Conservation (phyloP, 2,797 vertebrate species). For the Hyperoplus lanceolatus region DNA sequence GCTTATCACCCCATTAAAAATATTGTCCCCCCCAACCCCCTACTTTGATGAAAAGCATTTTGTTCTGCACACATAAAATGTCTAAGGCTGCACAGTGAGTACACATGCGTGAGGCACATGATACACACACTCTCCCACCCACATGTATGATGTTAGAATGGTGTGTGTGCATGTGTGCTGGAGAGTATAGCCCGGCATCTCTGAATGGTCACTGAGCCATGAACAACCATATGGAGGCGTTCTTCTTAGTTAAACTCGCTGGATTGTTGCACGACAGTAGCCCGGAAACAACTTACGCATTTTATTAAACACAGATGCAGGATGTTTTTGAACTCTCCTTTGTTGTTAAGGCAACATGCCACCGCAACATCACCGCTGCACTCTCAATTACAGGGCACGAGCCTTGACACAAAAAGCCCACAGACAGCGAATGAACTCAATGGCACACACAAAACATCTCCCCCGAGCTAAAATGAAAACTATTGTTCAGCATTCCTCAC, state of each 20-base stretch:
- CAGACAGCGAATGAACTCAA: constrained; percentile 17
- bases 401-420: constrained; percentile 26
- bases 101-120: constrained; percentile 30
- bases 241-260: constrained; percentile 35
- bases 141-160: constrained; percentile 14
- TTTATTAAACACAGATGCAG: constrained; percentile 48
- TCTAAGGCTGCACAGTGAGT: constrained; percentile 22
- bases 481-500: constrained; percentile 33
- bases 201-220: constrained; percentile 55
- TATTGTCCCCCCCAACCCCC: constrained; percentile 1
- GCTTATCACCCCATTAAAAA: constrained; percentile 70
- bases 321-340: constrained; percentile 45
- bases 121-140: constrained; percentile 14
- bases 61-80: constrained; percentile 23
- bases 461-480: constrained; percentile 48
- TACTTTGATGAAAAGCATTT: constrained; percentile 40
- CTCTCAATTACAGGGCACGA: constrained; percentile 44
- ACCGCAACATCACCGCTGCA: constrained; percentile 21
- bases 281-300: constrained; percentile 23
- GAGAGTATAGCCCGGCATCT: constrained; percentile 7
- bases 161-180: not conserved
- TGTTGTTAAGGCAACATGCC: constrained; percentile 54
- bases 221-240: constrained; percentile 65
- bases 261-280: constrained; percentile 43
- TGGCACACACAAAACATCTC: constrained; percentile 19